phyloP scores from a whole-genome alignment of 2,797 vertebrate genomes.

The Sebastes taczanowskii region DNA sequence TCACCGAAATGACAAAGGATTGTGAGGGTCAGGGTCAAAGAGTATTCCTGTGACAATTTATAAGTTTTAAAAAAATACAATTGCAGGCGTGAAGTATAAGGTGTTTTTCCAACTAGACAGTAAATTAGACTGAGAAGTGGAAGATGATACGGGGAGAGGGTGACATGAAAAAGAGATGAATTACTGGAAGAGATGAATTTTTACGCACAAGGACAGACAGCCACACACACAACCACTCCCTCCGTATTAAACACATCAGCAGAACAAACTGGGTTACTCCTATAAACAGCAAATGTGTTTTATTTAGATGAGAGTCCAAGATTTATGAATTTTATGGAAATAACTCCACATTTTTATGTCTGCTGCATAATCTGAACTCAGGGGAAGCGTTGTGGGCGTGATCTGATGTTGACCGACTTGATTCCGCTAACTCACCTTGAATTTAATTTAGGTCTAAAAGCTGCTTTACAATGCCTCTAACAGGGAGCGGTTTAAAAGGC shows the following conservation, averaged over 20 bases:
- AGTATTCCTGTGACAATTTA: background rate
- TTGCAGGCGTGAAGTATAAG: background rate
- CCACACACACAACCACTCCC: constrained; percentile 10
- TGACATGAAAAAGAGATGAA: constrained; percentile 29
- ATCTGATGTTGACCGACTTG: constrained; percentile 42
- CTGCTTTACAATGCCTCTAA: constrained; percentile 6
- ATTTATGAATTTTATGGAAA: constrained; percentile 65
- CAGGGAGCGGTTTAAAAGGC: constrained; percentile 25
- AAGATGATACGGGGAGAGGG: background rate
- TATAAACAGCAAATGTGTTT: constrained; percentile 33
- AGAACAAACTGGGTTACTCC: constrained; percentile 41
- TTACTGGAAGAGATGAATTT: constrained; percentile 16
- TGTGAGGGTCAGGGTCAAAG: background rate
- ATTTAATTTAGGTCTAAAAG: constrained; percentile 20
- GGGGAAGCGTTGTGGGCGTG: constrained; percentile 1
- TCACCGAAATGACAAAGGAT: background rate
- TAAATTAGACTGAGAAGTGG: background rate
- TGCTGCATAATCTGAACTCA: constrained; percentile 35
- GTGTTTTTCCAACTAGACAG: background rate
- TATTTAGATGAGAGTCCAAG: constrained; percentile 50
- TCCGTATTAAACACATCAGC: constrained; percentile 42
- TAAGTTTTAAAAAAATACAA: background rate
- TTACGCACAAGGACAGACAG: constrained; percentile 5
- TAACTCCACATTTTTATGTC: constrained; percentile 38
- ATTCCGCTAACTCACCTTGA: constrained; percentile 40